A percentile compares a stretch with the other conserved stretches of the same genome.
phyloP scores from a whole-genome alignment of 2,797 vertebrate species.

The Squalus acanthias region DNA sequence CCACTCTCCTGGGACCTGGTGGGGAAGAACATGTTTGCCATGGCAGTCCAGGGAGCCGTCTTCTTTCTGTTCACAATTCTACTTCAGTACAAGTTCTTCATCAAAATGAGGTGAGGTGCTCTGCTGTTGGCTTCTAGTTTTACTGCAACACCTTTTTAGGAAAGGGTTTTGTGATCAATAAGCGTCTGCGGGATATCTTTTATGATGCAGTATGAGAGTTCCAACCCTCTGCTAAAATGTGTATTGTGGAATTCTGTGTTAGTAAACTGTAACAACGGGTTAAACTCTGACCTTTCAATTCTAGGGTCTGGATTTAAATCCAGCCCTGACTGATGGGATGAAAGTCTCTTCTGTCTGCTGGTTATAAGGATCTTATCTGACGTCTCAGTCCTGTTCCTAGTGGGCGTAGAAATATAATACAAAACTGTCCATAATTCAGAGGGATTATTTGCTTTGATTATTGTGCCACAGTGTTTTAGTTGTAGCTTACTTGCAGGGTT shows the following conservation, averaged over 20 bases:
- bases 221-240: neutral
- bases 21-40: constrained; percentile 82
- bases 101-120: constrained; percentile 58
- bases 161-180: neutral
- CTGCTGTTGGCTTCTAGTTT: neutral
- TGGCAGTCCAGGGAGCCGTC: constrained; percentile 70
- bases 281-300: neutral
- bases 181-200: neutral
- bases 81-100: constrained; percentile 71
- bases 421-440: neutral
- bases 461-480: neutral
- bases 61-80: constrained; percentile 82
- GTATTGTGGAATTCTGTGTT: neutral
- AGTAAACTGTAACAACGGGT: neutral
- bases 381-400: neutral
- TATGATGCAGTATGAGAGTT: no score
- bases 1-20: constrained; percentile 80
- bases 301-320: neutral
- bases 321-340: neutral
- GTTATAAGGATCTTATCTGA: neutral
- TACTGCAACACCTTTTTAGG: neutral
- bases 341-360: neutral
- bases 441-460: neutral
- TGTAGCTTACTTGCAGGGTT: neutral
- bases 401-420: neutral